These are phyloP conservation scores for Drepanosiphum platanoidis DNA, from an alignment of 2,888 invertebrate genomes.

Conservation along the genomic window DNA sequence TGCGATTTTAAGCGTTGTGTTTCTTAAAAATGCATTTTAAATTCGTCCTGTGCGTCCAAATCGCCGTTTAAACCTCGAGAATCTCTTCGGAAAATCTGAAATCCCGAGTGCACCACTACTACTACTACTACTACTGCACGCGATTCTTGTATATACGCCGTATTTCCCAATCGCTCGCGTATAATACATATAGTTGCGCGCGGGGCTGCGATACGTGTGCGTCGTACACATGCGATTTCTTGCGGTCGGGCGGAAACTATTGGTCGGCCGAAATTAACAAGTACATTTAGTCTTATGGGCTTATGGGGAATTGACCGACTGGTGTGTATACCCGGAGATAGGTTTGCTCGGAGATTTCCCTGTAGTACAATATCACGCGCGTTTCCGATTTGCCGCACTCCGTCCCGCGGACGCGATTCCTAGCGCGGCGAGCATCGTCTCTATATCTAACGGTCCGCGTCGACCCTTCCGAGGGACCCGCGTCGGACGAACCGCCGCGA, in stretches of 20 bases:
- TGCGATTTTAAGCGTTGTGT: too few species aligned
- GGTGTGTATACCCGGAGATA: not conserved
- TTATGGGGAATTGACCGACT: constrained; percentile 30
- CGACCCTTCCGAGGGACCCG: not conserved
- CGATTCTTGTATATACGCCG: not conserved
- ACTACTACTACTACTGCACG: too few species aligned
- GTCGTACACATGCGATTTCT: not conserved
- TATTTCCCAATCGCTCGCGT: not conserved
- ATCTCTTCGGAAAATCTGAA: not conserved
- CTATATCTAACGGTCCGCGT: not conserved
- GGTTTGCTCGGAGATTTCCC: constrained; percentile 54
- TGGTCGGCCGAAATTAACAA: not conserved
- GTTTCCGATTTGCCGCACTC: constrained; percentile 26
- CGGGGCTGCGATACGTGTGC: too few species aligned
- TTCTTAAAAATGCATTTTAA: too few species aligned
- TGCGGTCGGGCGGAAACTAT: not conserved
- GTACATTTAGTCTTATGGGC: constrained; percentile 37
- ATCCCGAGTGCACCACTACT: too few species aligned
- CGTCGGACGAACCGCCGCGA: not conserved
- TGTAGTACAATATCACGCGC: constrained; percentile 49
- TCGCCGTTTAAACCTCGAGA: too few species aligned
- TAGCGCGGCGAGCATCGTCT: not conserved
- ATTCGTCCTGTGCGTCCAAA: not conserved
- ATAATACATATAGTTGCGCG: too few species aligned
- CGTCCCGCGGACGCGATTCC: not conserved